These are phyloP conservation scores for Novumbra hubbsi DNA, from an alignment of 2,797 vertebrate genomes.

Conservation along the genomic window DNA sequence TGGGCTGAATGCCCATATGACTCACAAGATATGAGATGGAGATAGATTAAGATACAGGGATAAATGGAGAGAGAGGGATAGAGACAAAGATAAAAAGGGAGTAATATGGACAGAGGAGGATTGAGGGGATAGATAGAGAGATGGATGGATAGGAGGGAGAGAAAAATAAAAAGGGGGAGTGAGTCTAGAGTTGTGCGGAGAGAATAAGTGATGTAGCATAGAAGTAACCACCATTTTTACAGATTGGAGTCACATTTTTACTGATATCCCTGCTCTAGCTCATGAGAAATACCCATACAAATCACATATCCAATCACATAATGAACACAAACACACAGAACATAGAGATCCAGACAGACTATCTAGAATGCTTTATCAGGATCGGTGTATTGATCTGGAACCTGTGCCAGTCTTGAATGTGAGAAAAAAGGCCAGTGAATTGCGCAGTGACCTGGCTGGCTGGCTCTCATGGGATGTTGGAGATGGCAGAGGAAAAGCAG, in stretches of 20 bases:
- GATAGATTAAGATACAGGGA: conserved; percentile 13
- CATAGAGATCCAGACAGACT: conserved; percentile 8
- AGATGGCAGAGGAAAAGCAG: conserved; percentile 31
- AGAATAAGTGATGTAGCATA: conserved; percentile 35
- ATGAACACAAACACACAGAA: conserved; percentile 1
- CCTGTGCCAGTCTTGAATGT: conserved; percentile 13
- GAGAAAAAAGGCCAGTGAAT: conserved; percentile 48
- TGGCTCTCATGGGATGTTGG: conserved; percentile 39
- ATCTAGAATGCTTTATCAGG: conserved; percentile 29
- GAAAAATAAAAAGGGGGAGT: conserved; percentile 21
- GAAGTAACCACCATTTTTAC: conserved; percentile 41
- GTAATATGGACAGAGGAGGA: conserved; percentile 5
- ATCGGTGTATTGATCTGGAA: conserved; percentile 38
- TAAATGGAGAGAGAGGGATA: conserved; percentile 34
- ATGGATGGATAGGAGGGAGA: conserved; percentile 17
- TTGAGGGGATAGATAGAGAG: background rate
- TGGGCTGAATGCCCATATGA: conserved; percentile 57
- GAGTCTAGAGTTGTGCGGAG: background rate
- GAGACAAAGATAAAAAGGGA: conserved; percentile 49
- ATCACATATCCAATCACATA: conserved; percentile 31
- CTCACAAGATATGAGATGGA: conserved; percentile 54
- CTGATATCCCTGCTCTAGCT: conserved; percentile 61
- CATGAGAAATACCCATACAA: conserved; percentile 57
- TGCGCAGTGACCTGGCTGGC: conserved; percentile 42
- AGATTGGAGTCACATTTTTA: conserved; percentile 48